phyloP scores from a whole-genome alignment of 92 coral and sea anemone genomes.

The Epizoanthus scotinus region DNA sequence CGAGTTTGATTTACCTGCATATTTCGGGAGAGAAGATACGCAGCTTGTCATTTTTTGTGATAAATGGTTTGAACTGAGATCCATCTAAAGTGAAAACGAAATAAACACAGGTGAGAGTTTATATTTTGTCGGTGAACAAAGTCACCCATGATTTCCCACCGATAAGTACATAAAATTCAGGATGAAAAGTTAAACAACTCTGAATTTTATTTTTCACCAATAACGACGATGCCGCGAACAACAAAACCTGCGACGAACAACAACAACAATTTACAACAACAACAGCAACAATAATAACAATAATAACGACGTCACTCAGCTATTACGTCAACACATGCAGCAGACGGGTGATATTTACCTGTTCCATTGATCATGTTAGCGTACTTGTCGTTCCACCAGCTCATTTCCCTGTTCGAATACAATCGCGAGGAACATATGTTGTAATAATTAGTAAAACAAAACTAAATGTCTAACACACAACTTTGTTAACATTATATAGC shows the following conservation, averaged over 20 bases:
- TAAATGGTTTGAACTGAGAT: constrained; percentile 71
- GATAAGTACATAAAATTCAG: no score
- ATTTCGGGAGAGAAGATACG: constrained; percentile 73
- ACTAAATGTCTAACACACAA: neutral
- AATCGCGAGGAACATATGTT: neutral
- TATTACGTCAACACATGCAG: no score
- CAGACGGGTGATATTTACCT: constrained; percentile 44
- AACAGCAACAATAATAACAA: neutral
- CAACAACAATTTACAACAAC: neutral
- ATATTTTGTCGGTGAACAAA: neutral
- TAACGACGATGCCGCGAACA: no score
- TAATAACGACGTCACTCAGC: neutral
- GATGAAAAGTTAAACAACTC: no score
- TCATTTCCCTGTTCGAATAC: constrained; percentile 51
- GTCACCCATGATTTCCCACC: no score
- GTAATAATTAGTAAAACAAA: neutral
- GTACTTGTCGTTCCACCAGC: constrained; percentile 81
- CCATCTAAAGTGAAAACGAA: constrained; percentile 56
- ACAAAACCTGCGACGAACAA: neutral
- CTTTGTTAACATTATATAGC: neutral
- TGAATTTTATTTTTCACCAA: no score
- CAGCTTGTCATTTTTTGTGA: constrained; percentile 62
- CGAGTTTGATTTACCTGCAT: constrained; percentile 65
- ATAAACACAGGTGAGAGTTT: neutral
- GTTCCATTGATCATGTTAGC: constrained; percentile 96